Conservation (phyloP, 2,113 vertebrate genomes). For the Oophaga pumilio region DNA sequence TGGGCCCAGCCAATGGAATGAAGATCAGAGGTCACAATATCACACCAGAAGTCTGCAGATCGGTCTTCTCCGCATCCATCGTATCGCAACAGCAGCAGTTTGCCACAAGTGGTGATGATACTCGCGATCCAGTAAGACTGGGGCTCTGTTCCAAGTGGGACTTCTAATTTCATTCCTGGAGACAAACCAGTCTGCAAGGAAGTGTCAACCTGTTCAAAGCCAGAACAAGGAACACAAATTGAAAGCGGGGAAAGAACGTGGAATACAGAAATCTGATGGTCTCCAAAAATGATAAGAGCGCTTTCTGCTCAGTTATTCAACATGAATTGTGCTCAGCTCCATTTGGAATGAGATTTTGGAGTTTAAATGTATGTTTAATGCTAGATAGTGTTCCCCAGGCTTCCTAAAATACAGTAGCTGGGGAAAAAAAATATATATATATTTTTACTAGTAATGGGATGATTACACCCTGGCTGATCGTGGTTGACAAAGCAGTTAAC, state of each 20-base stretch:
- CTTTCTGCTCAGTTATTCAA: too few species aligned
- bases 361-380: too few species aligned
- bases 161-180: conserved; percentile 97
- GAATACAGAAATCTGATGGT: not conserved
- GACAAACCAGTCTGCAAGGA: conserved; percentile 91
- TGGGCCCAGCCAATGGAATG: conserved; percentile 93
- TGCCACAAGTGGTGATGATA: conserved; percentile 93
- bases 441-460: too few species aligned
- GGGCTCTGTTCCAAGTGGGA: conserved; percentile 81
- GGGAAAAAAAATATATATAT: too few species aligned
- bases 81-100: conserved; percentile 91
- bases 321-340: too few species aligned
- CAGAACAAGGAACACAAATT: not conserved
- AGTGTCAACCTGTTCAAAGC: conserved; percentile 83
- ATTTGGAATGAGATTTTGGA: too few species aligned
- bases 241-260: too few species aligned
- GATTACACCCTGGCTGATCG: too few species aligned
- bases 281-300: not conserved
- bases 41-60: conserved; percentile 95
- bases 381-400: too few species aligned
- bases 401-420: too few species aligned
- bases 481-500: too few species aligned
- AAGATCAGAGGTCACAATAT: conserved; percentile 90
- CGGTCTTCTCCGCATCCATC: conserved; percentile 94
- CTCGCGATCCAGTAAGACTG: conserved; percentile 94